Conservation (phyloP, 2,113 vertebrate species). For the Leucopsar rothschildi region DNA sequence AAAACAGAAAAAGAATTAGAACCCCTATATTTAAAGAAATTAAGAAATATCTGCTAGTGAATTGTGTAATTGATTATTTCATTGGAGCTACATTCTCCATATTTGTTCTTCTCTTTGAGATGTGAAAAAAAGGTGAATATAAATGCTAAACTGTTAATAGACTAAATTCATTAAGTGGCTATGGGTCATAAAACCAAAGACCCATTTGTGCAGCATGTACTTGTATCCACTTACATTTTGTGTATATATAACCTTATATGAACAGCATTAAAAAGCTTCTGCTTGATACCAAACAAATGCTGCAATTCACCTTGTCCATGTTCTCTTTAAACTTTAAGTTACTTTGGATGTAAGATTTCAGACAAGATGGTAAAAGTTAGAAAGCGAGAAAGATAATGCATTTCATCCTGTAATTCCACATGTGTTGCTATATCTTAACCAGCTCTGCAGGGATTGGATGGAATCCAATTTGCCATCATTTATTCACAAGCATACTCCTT, state of each 20-base stretch:
- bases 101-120: constrained; percentile 60
- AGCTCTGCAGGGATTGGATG: constrained; percentile 65
- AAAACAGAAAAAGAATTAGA: constrained; percentile 17
- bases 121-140: constrained; percentile 61
- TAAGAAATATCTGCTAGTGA: constrained; percentile 63
- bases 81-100: constrained; percentile 57
- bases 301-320: not conserved
- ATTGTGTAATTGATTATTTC: constrained; percentile 76
- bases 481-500: constrained; percentile 71
- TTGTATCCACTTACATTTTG: constrained; percentile 59
- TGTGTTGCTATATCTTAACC: constrained; percentile 43
- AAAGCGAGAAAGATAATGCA: not conserved
- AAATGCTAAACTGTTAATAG: constrained; percentile 70
- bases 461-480: constrained; percentile 76
- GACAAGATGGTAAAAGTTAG: constrained; percentile 14
- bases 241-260: constrained; percentile 40
- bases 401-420: constrained; percentile 48
- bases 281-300: constrained; percentile 27
- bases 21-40: constrained; percentile 55
- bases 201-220: constrained; percentile 53
- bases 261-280: constrained; percentile 28
- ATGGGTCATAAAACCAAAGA: constrained; percentile 63
- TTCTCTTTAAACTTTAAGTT: constrained; percentile 2
- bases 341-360: constrained; percentile 3
- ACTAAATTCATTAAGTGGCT: constrained; percentile 64